Evolutionary conservation across 1,140 invertebrate genomes (phyloP).

Genomic region (Teleogryllus occipitalis): DNA sequence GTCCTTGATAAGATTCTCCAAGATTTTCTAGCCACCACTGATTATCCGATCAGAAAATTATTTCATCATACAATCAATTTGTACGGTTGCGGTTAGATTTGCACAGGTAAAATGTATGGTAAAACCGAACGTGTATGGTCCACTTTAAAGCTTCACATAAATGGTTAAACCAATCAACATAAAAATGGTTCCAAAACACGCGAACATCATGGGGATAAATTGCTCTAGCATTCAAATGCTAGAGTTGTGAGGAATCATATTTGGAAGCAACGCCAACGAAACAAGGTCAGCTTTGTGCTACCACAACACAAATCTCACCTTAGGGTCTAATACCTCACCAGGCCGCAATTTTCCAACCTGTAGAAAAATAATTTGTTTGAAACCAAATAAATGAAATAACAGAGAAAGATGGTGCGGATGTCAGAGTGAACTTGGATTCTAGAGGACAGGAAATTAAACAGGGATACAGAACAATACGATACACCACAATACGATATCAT

Average conservation of each 20-base stretch:
- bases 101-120: too few species aligned
- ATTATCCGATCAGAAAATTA: too few species aligned
- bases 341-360: slow-evolving; percentile 65
- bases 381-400: slow-evolving; percentile 25
- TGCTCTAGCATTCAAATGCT: background rate
- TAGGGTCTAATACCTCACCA: slow-evolving; percentile 65
- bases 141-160: slow-evolving; percentile 19
- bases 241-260: slow-evolving; percentile 14
- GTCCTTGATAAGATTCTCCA: too few species aligned
- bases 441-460: slow-evolving; percentile 14
- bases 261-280: slow-evolving; percentile 28
- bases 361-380: slow-evolving; percentile 37
- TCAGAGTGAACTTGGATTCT: slow-evolving; percentile 3
- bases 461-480: slow-evolving; percentile 17
- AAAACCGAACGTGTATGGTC: too few species aligned
- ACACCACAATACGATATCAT: slow-evolving; percentile 14
- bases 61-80: too few species aligned
- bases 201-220: background rate
- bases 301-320: slow-evolving; percentile 62
- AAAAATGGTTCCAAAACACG: slow-evolving; percentile 22
- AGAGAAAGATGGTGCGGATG: slow-evolving; percentile 15
- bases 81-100: too few species aligned
- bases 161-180: slow-evolving; percentile 26
- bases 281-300: slow-evolving; percentile 53
- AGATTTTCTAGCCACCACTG: too few species aligned